A percentile compares a stretch with the other conserved stretches of the same genome.
Evolutionary conservation across 2,797 vertebrate species (phyloP).

Genomic region (Sebastes dallii): DNA sequence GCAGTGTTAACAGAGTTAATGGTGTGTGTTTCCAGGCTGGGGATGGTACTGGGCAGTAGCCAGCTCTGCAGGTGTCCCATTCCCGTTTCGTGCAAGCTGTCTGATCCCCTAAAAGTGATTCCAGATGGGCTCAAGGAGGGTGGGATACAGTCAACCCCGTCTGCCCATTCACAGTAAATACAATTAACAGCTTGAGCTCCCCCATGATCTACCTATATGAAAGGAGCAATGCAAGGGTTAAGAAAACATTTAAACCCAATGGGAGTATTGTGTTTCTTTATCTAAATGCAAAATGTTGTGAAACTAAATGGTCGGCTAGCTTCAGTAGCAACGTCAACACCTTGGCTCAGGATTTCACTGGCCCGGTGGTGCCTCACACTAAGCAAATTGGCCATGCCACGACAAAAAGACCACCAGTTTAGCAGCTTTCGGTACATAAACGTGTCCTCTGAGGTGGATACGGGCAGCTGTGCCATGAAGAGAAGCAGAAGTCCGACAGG

Average conservation of each 20-base stretch:
- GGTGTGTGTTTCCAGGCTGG: slow-evolving; percentile 48
- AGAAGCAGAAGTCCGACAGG: slow-evolving; percentile 16
- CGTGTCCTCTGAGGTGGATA: slow-evolving; percentile 15
- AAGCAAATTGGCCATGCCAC: slow-evolving; percentile 28
- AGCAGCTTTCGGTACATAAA: slow-evolving; percentile 27
- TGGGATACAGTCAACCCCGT: slow-evolving; percentile 67
- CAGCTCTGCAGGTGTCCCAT: slow-evolving; percentile 76
- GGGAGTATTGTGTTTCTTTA: slow-evolving; percentile 72
- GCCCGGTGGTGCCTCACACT: slow-evolving; percentile 27
- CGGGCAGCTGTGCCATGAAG: slow-evolving; percentile 12
- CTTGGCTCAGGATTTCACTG: slow-evolving; percentile 43
- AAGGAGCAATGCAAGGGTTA: slow-evolving; percentile 72
- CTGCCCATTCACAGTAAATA: slow-evolving; percentile 75
- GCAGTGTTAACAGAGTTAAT: slow-evolving; percentile 54
- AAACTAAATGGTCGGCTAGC: slow-evolving; percentile 64
- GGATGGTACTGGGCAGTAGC: slow-evolving; percentile 66
- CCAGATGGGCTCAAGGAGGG: slow-evolving; percentile 79
- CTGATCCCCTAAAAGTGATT: slow-evolving; percentile 81
- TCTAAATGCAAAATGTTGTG: slow-evolving; percentile 73
- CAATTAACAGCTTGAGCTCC: slow-evolving; percentile 78
- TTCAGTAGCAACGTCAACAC: slow-evolving; percentile 67
- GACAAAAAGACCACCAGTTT: slow-evolving; percentile 27
- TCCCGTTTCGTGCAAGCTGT: slow-evolving; percentile 73
- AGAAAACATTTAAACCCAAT: slow-evolving; percentile 65
- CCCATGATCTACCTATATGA: slow-evolving; percentile 70